Conservation (phyloP, 2,113 vertebrate genomes). For the Entelurus aequoreus region DNA sequence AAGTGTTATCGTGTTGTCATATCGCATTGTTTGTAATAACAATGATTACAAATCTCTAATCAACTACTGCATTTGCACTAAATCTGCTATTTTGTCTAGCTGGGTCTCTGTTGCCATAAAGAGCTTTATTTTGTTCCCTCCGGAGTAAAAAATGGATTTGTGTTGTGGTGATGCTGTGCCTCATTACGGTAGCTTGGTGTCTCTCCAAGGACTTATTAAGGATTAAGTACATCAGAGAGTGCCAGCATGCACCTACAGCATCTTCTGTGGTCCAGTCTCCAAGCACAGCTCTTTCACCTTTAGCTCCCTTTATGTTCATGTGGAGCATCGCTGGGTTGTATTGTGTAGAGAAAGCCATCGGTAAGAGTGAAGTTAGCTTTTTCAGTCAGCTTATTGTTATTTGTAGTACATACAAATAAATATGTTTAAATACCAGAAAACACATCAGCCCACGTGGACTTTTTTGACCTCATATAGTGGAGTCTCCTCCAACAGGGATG, state of each 20-base stretch:
- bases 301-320: slow-evolving; percentile 38
- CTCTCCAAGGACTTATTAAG: slow-evolving; percentile 64
- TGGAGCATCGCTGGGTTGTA: neutral
- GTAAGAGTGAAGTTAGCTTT: neutral
- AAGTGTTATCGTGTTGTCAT: neutral
- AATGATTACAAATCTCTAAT: slow-evolving; percentile 18
- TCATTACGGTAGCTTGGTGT: slow-evolving; percentile 58
- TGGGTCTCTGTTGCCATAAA: slow-evolving; percentile 33
- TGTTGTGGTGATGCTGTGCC: slow-evolving; percentile 50
- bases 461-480: too few relatives aligned
- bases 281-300: slow-evolving; percentile 35
- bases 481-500: too few relatives aligned
- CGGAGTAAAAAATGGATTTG: slow-evolving; percentile 39
- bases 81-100: slow-evolving; percentile 35
- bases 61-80: slow-evolving; percentile 24
- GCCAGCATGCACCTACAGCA: slow-evolving; percentile 42
- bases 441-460: too few relatives aligned
- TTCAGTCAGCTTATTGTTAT: neutral
- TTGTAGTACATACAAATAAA: neutral
- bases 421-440: neutral
- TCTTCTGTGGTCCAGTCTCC: slow-evolving; percentile 48
- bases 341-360: neutral
- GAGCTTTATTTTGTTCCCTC: slow-evolving; percentile 37
- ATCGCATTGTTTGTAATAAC: slow-evolving; percentile 1
- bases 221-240: slow-evolving; percentile 55